Conservation (phyloP, 2,797 vertebrate species). For the Ptychobarbus kaznakovi region DNA sequence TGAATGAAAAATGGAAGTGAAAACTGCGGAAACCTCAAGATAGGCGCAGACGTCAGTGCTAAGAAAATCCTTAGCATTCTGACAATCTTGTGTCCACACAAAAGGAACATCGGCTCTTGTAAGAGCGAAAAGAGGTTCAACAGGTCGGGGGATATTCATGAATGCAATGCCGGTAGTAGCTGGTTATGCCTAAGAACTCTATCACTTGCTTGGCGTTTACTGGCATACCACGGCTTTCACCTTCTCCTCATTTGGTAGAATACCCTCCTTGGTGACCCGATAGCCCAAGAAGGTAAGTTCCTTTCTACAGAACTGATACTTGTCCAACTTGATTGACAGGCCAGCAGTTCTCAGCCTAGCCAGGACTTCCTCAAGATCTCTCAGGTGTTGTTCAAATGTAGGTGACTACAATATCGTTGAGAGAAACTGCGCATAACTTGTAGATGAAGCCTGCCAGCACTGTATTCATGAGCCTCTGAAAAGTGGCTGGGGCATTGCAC, state of each 20-base stretch:
- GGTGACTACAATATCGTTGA: not conserved
- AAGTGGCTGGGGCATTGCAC: not conserved
- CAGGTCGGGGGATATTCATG: constrained; percentile 11
- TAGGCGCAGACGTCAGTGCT: no score
- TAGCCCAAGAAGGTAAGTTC: constrained; percentile 43
- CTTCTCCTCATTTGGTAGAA: constrained; percentile 16
- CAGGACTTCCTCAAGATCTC: not conserved
- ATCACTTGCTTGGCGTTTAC: not conserved
- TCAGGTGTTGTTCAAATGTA: constrained; percentile 41
- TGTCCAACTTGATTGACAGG: constrained; percentile 24
- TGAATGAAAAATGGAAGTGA: no score
- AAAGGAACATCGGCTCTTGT: constrained; percentile 12
- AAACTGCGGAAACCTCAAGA: no score
- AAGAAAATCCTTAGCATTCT: not conserved
- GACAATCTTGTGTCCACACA: constrained; percentile 23
- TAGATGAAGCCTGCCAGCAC: not conserved
- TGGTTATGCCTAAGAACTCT: constrained; percentile 16
- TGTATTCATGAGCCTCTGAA: not conserved
- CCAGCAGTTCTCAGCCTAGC: not conserved
- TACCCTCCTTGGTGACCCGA: constrained; percentile 7
- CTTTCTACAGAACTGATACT: constrained; percentile 47
- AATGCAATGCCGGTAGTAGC: constrained; percentile 29
- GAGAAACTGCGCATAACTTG: not conserved
- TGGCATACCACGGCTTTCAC: not conserved
- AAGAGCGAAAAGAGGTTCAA: constrained; percentile 31